Conservation (phyloP, 2,888 invertebrate species). For the Hirtodrosophila trivittata region DNA sequence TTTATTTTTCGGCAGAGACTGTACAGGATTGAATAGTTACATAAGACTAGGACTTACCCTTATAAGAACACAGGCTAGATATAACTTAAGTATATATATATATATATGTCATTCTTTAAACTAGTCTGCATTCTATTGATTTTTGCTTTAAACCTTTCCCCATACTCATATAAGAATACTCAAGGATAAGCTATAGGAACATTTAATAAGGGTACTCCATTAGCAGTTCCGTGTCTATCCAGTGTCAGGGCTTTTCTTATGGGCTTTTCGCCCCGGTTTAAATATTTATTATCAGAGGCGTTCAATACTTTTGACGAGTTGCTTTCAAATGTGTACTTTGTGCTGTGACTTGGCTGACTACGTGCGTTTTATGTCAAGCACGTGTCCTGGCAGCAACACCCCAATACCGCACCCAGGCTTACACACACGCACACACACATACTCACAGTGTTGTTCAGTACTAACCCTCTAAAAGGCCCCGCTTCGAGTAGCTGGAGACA, state of each 20-base stretch:
- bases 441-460: neutral
- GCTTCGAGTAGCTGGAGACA: neutral
- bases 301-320: slow-evolving; percentile 44
- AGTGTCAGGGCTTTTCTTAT: neutral
- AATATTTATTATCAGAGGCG: slow-evolving; percentile 47
- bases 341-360: slow-evolving; percentile 46
- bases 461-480: slow-evolving; percentile 34
- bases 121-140: too few relatives aligned
- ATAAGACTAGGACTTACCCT: too few relatives aligned
- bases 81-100: too few relatives aligned
- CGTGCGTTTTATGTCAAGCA: slow-evolving; percentile 70
- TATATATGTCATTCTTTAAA: too few relatives aligned
- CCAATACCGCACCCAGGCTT: neutral
- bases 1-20: too few relatives aligned
- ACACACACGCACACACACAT: neutral
- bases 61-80: too few relatives aligned
- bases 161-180: too few relatives aligned
- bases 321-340: slow-evolving; percentile 52
- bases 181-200: too few relatives aligned
- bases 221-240: too few relatives aligned
- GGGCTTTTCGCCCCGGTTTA: slow-evolving; percentile 18
- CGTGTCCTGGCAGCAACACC: slow-evolving; percentile 52
- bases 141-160: too few relatives aligned
- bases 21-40: too few relatives aligned
- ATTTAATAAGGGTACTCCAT: too few relatives aligned